These are phyloP conservation scores for Callimorpha dominula DNA, from an alignment of 2,888 invertebrate species.

Conservation along the genomic window DNA sequence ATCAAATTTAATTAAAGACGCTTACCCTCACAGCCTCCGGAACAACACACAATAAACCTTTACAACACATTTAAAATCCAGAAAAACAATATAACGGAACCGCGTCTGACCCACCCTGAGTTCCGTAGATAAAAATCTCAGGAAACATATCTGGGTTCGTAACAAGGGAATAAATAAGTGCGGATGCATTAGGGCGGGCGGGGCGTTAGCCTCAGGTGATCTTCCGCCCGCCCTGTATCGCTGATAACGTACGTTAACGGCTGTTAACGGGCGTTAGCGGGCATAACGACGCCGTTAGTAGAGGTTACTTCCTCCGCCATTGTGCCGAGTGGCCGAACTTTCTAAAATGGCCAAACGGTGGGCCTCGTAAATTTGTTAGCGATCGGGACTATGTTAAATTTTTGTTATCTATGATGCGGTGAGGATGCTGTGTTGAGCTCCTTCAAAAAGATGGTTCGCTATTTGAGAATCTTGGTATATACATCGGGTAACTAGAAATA, in stretches of 20 bases:
- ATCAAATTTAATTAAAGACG: constrained; percentile 40
- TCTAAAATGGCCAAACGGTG: constrained; percentile 35
- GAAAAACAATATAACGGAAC: constrained; percentile 49
- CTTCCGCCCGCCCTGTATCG: constrained; percentile 81
- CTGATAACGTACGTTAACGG: constrained; percentile 79
- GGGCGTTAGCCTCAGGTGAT: constrained; percentile 78
- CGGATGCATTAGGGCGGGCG: constrained; percentile 84
- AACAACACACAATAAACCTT: constrained; percentile 44
- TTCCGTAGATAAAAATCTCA: constrained; percentile 69
- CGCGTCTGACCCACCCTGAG: constrained; percentile 26
- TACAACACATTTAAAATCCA: constrained; percentile 52
- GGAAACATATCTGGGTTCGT: constrained; percentile 76
- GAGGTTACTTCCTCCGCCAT: constrained; percentile 80
- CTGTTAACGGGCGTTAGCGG: constrained; percentile 72
- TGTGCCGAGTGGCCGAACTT: constrained; percentile 64
- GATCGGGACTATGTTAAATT: constrained; percentile 54
- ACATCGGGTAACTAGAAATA: no score
- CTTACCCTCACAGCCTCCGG: constrained; percentile 27
- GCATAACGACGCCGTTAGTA: constrained; percentile 83
- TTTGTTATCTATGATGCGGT: constrained; percentile 34
- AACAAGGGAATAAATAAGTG: constrained; percentile 81
- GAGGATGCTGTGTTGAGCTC: constrained; percentile 13
- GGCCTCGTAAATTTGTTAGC: constrained; percentile 63
- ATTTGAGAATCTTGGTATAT: background rate
- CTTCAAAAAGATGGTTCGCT: background rate